A percentile compares a stretch with the other conserved stretches of the same genome.
Evolutionary conservation across 2,888 invertebrate genomes (phyloP).

Genomic region (Rugalucina vietnamica): DNA sequence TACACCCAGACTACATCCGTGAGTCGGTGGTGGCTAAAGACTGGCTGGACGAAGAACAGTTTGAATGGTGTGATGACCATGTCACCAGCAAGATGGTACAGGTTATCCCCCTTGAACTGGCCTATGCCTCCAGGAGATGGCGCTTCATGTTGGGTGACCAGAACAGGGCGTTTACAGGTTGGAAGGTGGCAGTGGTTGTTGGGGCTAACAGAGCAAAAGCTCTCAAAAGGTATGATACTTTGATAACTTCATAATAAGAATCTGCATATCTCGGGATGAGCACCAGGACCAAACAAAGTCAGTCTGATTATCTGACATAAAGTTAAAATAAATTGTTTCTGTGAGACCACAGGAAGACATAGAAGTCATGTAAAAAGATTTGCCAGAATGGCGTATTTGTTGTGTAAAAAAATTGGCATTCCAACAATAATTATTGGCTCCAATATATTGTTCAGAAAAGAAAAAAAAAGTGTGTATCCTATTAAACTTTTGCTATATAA

Average conservation of each 20-base stretch:
- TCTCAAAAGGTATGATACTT: constrained; percentile 76
- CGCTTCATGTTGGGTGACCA: constrained; percentile 61
- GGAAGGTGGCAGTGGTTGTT: constrained; percentile 76
- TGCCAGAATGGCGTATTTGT: too few species aligned
- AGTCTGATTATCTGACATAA: too few species aligned
- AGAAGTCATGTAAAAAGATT: too few species aligned
- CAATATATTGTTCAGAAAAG: too few species aligned
- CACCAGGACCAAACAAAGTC: too few species aligned
- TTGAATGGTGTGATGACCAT: constrained; percentile 71
- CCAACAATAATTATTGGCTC: too few species aligned
- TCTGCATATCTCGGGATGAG: too few species aligned
- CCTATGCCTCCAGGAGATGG: constrained; percentile 72
- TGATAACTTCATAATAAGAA: too few species aligned
- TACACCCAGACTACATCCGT: constrained; percentile 71
- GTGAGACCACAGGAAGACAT: too few species aligned
- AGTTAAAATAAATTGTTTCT: too few species aligned
- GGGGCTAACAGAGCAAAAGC: constrained; percentile 64
- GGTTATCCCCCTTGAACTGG: constrained; percentile 46
- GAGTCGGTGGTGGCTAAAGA: constrained; percentile 63
- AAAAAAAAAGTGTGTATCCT: neutral
- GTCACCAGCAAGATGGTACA: constrained; percentile 24
- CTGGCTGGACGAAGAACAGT: constrained; percentile 76
- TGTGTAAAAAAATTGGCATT: too few species aligned
- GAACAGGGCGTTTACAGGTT: constrained; percentile 71
- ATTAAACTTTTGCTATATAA: too few species aligned